Percentiles rank a stretch among this genome's conserved stretches.
Conservation (phyloP, 2,113 vertebrate species). For the Aplodontia rufa region DNA sequence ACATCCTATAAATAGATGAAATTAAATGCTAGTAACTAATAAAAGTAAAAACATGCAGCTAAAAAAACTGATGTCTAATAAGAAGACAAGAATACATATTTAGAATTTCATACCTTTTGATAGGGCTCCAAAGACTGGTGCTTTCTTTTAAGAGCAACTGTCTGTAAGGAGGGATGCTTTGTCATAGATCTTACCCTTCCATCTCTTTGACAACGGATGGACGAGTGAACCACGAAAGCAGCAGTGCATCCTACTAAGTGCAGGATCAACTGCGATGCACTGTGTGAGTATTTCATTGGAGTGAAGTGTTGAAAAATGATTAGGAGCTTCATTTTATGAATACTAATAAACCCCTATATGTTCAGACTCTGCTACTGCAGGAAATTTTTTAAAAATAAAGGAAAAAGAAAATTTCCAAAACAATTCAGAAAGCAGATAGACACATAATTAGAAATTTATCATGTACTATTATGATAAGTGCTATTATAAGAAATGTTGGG, state of each 20-base stretch:
- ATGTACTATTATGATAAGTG: fast-evolving
- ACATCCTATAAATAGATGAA: neutral
- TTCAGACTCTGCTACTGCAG: neutral
- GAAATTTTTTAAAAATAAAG: neutral
- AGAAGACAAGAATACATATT: neutral
- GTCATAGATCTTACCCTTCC: neutral
- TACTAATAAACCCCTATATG: neutral
- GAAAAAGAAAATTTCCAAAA: neutral
- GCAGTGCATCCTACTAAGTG: neutral
- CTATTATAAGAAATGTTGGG: neutral
- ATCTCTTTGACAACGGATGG: neutral
- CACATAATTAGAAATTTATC: neutral
- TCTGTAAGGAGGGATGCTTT: neutral
- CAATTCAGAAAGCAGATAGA: neutral
- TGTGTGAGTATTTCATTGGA: neutral
- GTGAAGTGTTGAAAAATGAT: neutral
- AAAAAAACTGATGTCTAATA: neutral
- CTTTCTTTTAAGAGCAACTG: neutral
- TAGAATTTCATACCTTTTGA: neutral
- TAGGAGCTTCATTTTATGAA: neutral
- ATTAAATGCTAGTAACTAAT: neutral
- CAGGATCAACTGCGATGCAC: neutral
- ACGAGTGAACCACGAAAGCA: neutral
- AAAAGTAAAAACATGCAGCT: neutral
- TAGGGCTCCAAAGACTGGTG: neutral